A percentile compares a stretch with the other conserved stretches of the same genome.
Conservation (phyloP, 2,888 invertebrate species). For the Eulithis prunata region DNA sequence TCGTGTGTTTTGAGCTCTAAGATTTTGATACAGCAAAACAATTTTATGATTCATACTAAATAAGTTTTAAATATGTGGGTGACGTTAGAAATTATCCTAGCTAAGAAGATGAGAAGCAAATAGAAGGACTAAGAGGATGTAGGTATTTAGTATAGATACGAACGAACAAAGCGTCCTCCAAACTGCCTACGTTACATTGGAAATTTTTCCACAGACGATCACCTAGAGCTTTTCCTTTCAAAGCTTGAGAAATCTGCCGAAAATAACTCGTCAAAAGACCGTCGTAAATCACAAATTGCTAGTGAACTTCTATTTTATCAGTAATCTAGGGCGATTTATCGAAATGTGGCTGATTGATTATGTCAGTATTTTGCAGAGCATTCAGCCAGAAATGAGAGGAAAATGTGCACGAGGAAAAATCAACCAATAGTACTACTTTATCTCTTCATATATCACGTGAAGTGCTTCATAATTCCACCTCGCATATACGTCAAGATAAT, state of each 20-base stretch:
- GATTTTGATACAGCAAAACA: no score
- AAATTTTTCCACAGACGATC: background rate
- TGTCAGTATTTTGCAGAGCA: background rate
- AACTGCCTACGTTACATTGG: background rate
- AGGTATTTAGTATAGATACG: no score
- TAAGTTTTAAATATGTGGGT: background rate
- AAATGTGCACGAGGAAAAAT: background rate
- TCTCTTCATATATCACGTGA: no score
- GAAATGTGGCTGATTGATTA: background rate
- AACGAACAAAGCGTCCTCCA: background rate
- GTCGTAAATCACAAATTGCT: slow-evolving; percentile 13
- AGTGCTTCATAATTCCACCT: no score
- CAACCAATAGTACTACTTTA: no score
- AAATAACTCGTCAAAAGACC: slow-evolving; percentile 15
- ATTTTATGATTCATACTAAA: background rate
- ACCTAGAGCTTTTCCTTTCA: slow-evolving; percentile 2
- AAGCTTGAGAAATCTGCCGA: slow-evolving; percentile 1
- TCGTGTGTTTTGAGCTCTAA: background rate
- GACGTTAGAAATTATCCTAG: no score
- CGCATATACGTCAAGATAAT: no score
- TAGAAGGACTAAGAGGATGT: background rate
- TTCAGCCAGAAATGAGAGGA: no score
- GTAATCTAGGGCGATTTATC: background rate
- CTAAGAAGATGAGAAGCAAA: background rate
- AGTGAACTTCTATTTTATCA: slow-evolving; percentile 8